These are phyloP conservation scores for Epinotia demarniana DNA, from an alignment of 2,888 invertebrate species.

Conservation along the genomic window DNA sequence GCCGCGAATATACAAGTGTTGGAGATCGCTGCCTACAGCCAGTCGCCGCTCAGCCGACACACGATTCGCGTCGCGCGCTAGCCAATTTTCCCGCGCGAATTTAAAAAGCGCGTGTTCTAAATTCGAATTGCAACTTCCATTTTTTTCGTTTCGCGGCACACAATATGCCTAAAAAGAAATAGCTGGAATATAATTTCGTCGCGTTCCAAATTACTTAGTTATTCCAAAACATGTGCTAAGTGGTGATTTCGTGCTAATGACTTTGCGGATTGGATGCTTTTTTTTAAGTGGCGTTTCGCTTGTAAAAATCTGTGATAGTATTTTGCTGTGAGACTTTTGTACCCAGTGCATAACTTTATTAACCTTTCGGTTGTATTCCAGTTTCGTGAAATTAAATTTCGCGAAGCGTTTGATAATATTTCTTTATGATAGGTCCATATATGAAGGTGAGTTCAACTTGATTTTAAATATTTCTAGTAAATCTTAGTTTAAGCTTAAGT, in stretches of 20 bases:
- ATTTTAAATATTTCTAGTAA: background rate
- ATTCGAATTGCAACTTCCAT: conserved; percentile 57
- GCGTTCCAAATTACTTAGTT: conserved; percentile 21
- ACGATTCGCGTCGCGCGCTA: conserved; percentile 69
- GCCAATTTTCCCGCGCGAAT: conserved; percentile 71
- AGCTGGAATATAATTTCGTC: conserved; percentile 46
- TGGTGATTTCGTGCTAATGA: conserved; percentile 67
- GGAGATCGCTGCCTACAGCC: conserved; percentile 71
- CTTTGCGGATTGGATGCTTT: conserved; percentile 64
- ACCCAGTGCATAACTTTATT: conserved; percentile 49
- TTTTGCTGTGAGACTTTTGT: conserved; percentile 69
- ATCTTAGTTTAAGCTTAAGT: too few species aligned
- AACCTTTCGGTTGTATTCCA: conserved; percentile 52
- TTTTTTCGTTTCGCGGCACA: conserved; percentile 49
- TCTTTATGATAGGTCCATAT: conserved; percentile 84
- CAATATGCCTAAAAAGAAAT: conserved; percentile 82
- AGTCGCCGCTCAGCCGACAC: conserved; percentile 77
- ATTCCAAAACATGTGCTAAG: conserved; percentile 63
- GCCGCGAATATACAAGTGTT: conserved; percentile 77
- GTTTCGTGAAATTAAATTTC: conserved; percentile 82
- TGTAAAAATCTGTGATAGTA: conserved; percentile 76
- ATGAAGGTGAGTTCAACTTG: conserved; percentile 76
- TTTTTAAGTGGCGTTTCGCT: conserved; percentile 60
- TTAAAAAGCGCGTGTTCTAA: conserved; percentile 65
- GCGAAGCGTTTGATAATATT: conserved; percentile 73